phyloP scores from a whole-genome alignment of 1,140 invertebrate genomes.

The Papilio polytes region DNA sequence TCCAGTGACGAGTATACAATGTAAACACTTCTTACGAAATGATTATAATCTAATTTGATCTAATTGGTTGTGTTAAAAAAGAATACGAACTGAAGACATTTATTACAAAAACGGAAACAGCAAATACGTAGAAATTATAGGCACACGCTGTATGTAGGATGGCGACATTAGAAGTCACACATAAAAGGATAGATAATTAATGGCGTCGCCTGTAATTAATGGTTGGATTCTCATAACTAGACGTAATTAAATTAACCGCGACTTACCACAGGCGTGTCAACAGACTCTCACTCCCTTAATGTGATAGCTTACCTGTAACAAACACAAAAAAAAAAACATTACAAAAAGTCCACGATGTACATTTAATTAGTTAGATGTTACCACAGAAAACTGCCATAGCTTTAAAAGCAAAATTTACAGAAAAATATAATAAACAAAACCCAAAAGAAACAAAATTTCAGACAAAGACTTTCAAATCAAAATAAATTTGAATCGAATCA shows the following conservation, averaged over 20 bases:
- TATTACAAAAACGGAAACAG: not conserved
- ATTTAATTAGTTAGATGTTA: not conserved
- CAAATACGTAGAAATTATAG: not conserved
- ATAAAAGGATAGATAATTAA: slow-evolving; percentile 35
- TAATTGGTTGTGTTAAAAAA: not conserved
- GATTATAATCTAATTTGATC: not conserved
- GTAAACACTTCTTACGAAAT: not conserved
- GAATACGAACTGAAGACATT: not conserved
- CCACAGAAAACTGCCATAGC: too few species aligned
- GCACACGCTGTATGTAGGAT: slow-evolving; percentile 2
- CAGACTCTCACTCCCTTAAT: slow-evolving; percentile 7
- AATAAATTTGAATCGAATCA: not conserved
- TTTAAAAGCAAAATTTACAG: not conserved
- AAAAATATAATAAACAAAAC: not conserved
- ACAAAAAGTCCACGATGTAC: not conserved
- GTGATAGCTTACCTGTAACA: slow-evolving; percentile 45
- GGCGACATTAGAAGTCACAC: slow-evolving; percentile 23
- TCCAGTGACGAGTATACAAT: not conserved
- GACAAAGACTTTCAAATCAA: not conserved
- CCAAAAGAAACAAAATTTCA: not conserved
- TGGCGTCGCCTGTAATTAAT: slow-evolving; percentile 17
- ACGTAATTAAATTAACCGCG: slow-evolving; percentile 37
- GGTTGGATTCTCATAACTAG: slow-evolving; percentile 13
- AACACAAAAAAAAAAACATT: slow-evolving; percentile 33
- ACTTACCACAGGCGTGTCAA: slow-evolving; percentile 17